Conservation (phyloP, 2,797 vertebrate genomes). For the Ara ararauna region DNA sequence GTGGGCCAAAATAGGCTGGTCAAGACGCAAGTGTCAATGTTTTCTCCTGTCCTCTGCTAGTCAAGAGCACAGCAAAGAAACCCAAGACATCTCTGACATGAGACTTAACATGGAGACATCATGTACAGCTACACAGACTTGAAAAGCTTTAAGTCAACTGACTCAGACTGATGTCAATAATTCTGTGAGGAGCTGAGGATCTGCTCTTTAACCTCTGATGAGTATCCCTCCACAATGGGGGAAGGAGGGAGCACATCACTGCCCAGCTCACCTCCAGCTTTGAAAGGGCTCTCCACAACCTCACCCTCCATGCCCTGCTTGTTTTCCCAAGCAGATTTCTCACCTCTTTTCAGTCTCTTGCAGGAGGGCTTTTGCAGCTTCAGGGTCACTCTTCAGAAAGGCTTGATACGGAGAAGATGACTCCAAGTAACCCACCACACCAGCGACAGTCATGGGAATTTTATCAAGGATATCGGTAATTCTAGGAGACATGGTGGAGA, state of each 20-base stretch:
- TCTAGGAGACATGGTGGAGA: slow-evolving; percentile 5
- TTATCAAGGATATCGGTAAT: slow-evolving; percentile 48
- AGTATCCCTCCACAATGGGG: not conserved
- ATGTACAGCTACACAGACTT: not conserved
- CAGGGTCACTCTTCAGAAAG: slow-evolving; percentile 53
- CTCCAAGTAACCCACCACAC: slow-evolving; percentile 76
- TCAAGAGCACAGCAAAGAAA: not conserved
- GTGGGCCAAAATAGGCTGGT: not conserved
- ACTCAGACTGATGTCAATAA: not conserved
- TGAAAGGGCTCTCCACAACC: not conserved
- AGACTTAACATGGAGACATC: no score
- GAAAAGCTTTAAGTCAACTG: not conserved
- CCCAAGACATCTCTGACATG: not conserved
- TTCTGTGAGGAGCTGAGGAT: not conserved
- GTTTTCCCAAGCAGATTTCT: not conserved
- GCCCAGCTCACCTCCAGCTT: not conserved
- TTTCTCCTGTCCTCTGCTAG: not conserved
- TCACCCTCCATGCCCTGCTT: not conserved
- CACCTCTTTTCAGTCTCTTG: slow-evolving; percentile 56
- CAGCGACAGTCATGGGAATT: slow-evolving; percentile 51
- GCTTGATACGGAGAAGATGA: slow-evolving; percentile 73
- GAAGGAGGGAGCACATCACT: not conserved
- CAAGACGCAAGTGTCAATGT: not conserved
- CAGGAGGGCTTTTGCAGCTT: slow-evolving; percentile 71
- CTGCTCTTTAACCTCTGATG: not conserved